Evolutionary conservation across 2,888 invertebrate species (phyloP), one percentile per base, ranked within the genome.

Genomic region (Phymatocera aterrima): DNA sequence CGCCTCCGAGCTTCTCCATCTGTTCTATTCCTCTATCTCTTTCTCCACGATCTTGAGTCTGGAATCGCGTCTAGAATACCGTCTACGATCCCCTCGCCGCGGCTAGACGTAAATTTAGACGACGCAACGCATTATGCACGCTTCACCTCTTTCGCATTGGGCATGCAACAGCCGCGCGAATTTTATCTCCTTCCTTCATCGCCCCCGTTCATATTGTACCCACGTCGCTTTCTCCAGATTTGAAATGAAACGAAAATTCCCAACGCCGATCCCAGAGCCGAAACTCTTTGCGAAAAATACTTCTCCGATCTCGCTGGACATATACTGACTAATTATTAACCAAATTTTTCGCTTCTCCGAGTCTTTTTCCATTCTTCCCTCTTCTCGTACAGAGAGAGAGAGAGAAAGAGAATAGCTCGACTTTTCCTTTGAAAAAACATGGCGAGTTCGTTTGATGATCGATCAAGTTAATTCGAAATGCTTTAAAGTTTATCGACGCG

Each of bases 101-200:
- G 84, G 84, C 86, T 84, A 84, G 84, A 87, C 88, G 88, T 90
- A 90, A 90, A 90, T 90, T 89, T 90, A 90, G 89, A 65, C 60
- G 54, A 46, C 87, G 85, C 86, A 87, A 88, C 87, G 89, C 88
- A 89, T 90, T 89, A 89, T 89, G 86, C 90, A 90, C 89, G 88
- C 90, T 87, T 85, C 88, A 86, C 82, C 86, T 87, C 83, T 84
- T 84, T 85, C 87, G 90, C 86, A 88, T 88, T 88, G 88, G 87
- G 86, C 87, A 86, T 87, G 81, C 82, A 84, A 82, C 64, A 51
- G 40, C 65, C 72, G 21, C 21, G 51, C 34, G 31, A 48, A 40
- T 6, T 28, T 24, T n/a, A n/a, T n/a, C n/a, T n/a, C n/a, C n/a
- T n/a, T n/a, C n/a, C n/a, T n/a, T n/a, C n/a, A n/a, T 24, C 43